Base-by-base conservation (phyloP, 2,797 vertebrate genomes). In the Novumbra hubbsi region DNA sequence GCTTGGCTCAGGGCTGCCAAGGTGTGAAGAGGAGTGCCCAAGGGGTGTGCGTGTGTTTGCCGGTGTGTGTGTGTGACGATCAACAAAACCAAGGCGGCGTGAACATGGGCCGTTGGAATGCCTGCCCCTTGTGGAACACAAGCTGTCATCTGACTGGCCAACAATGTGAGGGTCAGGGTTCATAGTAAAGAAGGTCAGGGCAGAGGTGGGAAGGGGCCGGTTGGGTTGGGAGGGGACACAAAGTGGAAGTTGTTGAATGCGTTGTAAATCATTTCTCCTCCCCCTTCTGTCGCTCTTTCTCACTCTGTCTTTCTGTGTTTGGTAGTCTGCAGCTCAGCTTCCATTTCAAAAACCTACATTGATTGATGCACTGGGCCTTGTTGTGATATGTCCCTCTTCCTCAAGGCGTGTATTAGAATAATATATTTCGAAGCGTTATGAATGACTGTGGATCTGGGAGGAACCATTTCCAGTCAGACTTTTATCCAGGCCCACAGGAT, bases 91-190 rank as follows among this genome's bases (percentile, higher is more conserved):
- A 85, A 78, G 77, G 68, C 49, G 34, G 86, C 82, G 86, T 84
- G 89, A 87, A 90, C 83, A 83, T 60, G 76, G 79, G 68, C 77
- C 50, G 17, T 66, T 82, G 90, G 89, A 89, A 89, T 88, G 87
- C 73, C 70, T 63, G 81, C 69, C 76, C 80, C 68, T 83, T 70
- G 74, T 63, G 64, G 73, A 82, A 76, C 81, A 73, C 75, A 83
- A 83, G 82, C 81, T 81, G 83, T 77, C 84, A 84, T 86, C 87
- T 81, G 82, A 81, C 78, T 76, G 79, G 81, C 76, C 74, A 75
- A 86, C 86, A 88, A 87, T 80, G 80, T 73, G 62, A 24, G 78
- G 88, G 87, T 90, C 83, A 82, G 82, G 77, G 88, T 78, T 91
- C 82, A 86, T 45, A 76, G 83, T 79, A 83, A 80, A 81, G 65